Conservation (phyloP, 2,888 invertebrate genomes). For the Hedychridium roseum region DNA sequence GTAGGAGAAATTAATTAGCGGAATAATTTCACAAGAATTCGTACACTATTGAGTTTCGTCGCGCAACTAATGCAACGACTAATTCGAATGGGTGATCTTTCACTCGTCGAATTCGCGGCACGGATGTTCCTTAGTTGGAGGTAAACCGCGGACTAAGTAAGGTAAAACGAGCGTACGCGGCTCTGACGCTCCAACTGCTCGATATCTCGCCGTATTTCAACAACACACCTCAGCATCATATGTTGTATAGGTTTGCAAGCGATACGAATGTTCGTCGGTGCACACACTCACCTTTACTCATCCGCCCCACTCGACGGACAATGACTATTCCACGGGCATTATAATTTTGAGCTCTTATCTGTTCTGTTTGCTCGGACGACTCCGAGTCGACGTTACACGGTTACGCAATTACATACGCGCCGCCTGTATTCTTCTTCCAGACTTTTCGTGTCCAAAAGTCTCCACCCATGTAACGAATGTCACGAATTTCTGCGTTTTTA, state of each 20-base stretch:
- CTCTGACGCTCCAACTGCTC: not conserved
- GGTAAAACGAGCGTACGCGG: not conserved
- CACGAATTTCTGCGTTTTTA: not conserved
- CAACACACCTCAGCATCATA: no score
- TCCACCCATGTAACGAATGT: not conserved
- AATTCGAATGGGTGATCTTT: no score
- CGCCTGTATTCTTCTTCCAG: not conserved
- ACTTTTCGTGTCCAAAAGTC: conserved; percentile 4
- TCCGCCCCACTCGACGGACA: conserved; percentile 13
- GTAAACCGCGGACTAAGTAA: no score
- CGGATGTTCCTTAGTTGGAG: no score
- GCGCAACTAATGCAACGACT: no score
- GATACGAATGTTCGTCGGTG: conserved; percentile 10
- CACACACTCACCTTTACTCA: conserved; percentile 4
- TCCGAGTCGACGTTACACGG: conserved; percentile 17
- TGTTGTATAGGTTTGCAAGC: no score
- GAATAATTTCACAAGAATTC: no score
- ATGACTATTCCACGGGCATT: conserved; percentile 21
- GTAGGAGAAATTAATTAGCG: no score
- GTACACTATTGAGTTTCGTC: no score
- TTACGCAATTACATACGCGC: conserved; percentile 31
- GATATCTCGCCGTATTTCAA: not conserved
- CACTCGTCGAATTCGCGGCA: no score
- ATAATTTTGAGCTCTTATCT: conserved; percentile 38
- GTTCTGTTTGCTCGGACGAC: conserved; percentile 27